Percentiles rank a stretch among this genome's conserved stretches.
These are phyloP conservation scores for Melanerpes aurifrons DNA, from an alignment of 2,113 vertebrate genomes.

Conservation along the genomic window DNA sequence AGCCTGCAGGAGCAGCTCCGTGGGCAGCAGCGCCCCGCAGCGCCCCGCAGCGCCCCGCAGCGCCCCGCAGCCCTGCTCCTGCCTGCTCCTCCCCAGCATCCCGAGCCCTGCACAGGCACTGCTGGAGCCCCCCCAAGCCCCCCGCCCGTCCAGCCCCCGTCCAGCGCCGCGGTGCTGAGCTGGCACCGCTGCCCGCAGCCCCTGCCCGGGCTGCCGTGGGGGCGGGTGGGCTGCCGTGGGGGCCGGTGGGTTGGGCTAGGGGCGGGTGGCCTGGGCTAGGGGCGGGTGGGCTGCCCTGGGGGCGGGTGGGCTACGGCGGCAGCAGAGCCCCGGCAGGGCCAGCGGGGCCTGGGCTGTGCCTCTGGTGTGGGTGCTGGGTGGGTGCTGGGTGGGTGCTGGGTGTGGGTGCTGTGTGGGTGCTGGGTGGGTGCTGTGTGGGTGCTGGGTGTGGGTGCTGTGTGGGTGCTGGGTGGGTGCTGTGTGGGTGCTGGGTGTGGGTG, in stretches of 20 bases:
- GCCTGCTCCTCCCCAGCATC: background rate
- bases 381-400: background rate
- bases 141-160: background rate
- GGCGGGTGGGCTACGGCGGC: background rate
- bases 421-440: too few relatives aligned
- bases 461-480: too few relatives aligned
- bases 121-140: too few relatives aligned
- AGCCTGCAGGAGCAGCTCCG: background rate
- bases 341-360: background rate
- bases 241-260: too few relatives aligned
- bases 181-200: background rate
- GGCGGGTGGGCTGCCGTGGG: too few relatives aligned
- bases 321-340: background rate
- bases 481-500: too few relatives aligned
- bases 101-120: background rate
- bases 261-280: too few relatives aligned
- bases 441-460: too few relatives aligned
- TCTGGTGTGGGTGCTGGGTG: background rate
- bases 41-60: too few relatives aligned
- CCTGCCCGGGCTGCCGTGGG: background rate
- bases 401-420: too few relatives aligned
- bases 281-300: too few relatives aligned
- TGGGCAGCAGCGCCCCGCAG: background rate
- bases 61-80: background rate
- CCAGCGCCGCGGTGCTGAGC: background rate